Conservation (phyloP, 2,113 vertebrate genomes). For the Ceyx melanurus region DNA sequence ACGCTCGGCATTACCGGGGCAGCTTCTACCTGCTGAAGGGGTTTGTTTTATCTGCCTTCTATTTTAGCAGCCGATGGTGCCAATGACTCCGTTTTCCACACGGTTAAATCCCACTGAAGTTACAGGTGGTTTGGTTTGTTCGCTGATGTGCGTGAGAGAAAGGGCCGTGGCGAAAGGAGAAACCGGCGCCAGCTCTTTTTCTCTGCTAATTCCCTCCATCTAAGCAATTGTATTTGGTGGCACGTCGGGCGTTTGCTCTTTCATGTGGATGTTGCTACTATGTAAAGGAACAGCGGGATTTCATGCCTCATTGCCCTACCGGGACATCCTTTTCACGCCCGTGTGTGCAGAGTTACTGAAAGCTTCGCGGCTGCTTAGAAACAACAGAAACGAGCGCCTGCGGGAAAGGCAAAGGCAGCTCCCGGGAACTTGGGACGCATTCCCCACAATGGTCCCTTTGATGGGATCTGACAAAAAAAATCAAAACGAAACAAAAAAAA, state of each 20-base stretch:
- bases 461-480: neutral
- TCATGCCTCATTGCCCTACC: slow-evolving; percentile 49
- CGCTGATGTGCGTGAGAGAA: neutral
- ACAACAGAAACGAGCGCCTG: neutral
- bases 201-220: neutral
- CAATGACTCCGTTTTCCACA: neutral
- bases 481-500: neutral
- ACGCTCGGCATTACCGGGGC: neutral
- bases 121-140: neutral
- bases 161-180: neutral
- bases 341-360: slow-evolving; percentile 24
- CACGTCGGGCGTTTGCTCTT: neutral
- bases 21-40: neutral
- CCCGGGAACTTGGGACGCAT: neutral
- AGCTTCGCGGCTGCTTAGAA: neutral
- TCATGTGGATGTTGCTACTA: neutral
- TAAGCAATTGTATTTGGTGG: neutral
- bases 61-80: neutral
- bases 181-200: neutral
- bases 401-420: neutral
- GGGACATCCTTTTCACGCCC: slow-evolving; percentile 47
- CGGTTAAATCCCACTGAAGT: neutral
- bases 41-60: neutral
- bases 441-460: neutral
- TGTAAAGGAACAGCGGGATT: slow-evolving; percentile 45